These are phyloP conservation scores for Rotaria macrura DNA, from an alignment of 2,888 invertebrate genomes.

Conservation along the genomic window DNA sequence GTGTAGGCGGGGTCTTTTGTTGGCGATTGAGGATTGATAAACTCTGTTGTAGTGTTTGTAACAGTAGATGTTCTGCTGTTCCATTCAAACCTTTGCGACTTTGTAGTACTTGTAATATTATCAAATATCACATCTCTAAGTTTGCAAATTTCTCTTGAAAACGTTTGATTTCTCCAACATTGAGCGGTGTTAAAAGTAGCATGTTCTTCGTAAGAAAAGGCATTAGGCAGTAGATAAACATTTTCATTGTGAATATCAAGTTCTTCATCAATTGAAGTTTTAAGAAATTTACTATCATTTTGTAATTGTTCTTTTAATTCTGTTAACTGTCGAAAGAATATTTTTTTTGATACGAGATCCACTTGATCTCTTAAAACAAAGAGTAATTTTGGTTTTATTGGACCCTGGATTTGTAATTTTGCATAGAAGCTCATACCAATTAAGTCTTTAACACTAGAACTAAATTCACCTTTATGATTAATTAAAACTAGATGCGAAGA, in stretches of 20 bases:
- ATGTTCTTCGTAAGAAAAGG: neutral
- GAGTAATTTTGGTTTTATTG: conserved; percentile 6
- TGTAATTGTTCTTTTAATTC: conserved; percentile 1
- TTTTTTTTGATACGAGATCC: neutral
- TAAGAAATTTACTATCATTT: neutral
- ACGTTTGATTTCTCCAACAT: neutral
- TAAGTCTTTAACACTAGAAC: conserved; percentile 19
- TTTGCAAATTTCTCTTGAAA: neutral
- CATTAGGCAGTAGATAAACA: neutral
- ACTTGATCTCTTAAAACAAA: conserved; percentile 21
- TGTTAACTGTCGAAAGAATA: neutral
- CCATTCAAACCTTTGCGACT: no score
- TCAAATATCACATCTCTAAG: neutral
- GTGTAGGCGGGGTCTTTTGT: no score
- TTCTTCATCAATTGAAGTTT: conserved; percentile 15
- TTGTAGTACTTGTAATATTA: no score
- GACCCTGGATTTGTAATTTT: neutral
- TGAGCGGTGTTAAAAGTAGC: neutral
- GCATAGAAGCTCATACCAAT: conserved; percentile 24
- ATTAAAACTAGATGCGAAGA: conserved; percentile 1
- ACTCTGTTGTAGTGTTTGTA: no score
- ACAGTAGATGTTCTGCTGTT: no score
- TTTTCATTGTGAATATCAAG: neutral
- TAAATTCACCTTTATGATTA: conserved; percentile 29
- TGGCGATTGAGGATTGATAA: no score